phyloP scores from a whole-genome alignment of 2,888 invertebrate genomes.

The Tinea pellionella region DNA sequence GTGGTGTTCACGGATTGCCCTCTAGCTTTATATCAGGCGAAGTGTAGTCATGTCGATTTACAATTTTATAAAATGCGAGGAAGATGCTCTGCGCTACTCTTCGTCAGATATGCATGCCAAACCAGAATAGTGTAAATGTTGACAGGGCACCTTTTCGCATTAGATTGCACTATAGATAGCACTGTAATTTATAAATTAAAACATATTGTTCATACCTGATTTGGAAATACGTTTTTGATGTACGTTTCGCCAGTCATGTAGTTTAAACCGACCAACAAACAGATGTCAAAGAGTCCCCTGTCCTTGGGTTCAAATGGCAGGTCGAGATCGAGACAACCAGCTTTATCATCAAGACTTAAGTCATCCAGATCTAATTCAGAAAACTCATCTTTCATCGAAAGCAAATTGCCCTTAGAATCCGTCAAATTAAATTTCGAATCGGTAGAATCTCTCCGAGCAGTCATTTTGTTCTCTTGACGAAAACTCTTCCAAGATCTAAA shows the following conservation, averaged over 20 bases:
- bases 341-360: slow-evolving; percentile 48
- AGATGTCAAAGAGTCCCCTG: slow-evolving; percentile 73
- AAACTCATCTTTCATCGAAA: slow-evolving; percentile 38
- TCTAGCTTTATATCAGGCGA: too few relatives aligned
- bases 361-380: slow-evolving; percentile 32
- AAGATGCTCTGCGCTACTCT: too few relatives aligned
- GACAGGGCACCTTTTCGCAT: too few relatives aligned
- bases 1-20: too few relatives aligned
- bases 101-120: too few relatives aligned
- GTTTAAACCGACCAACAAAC: slow-evolving; percentile 76
- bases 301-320: slow-evolving; percentile 48
- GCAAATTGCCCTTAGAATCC: slow-evolving; percentile 38
- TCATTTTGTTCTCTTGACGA: slow-evolving; percentile 35
- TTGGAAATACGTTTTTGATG: slow-evolving; percentile 77
- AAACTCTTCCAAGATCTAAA: slow-evolving; percentile 62
- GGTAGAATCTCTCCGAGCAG: slow-evolving; percentile 31
- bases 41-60: too few relatives aligned
- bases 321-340: slow-evolving; percentile 49
- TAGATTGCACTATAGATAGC: too few relatives aligned
- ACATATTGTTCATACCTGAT: slow-evolving; percentile 71
- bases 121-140: too few relatives aligned
- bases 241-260: slow-evolving; percentile 74
- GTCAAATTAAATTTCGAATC: slow-evolving; percentile 46
- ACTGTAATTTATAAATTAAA: too few relatives aligned
- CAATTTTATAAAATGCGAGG: too few relatives aligned